These are phyloP conservation scores for Heptranchias perlo DNA, from an alignment of 2,113 vertebrate species.

Conservation along the genomic window DNA sequence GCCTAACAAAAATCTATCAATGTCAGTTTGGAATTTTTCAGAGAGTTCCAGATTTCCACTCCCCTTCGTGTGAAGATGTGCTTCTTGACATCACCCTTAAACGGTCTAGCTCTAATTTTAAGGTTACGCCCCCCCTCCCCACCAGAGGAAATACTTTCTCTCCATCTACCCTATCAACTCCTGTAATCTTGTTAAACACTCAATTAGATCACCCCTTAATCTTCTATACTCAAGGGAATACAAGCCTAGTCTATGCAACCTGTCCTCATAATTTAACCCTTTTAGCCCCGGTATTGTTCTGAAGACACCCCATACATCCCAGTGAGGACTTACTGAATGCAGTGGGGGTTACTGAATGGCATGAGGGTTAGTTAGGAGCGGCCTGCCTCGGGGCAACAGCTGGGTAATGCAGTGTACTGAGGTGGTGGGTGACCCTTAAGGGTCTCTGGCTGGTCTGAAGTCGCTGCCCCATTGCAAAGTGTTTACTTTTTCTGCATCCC, in stretches of 20 bases:
- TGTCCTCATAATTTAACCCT: not conserved
- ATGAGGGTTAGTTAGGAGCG: not conserved
- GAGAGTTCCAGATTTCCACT: not conserved
- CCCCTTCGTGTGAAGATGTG: not conserved
- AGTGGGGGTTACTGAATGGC: not conserved
- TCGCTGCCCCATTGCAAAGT: not conserved
- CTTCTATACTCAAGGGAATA: not conserved
- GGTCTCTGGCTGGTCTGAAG: not conserved
- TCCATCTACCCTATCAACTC: not conserved
- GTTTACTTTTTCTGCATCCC: not conserved
- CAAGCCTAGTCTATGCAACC: not conserved
- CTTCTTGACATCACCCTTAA: not conserved
- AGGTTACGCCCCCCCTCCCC: not conserved
- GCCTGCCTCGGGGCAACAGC: not conserved
- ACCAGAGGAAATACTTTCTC: not conserved
- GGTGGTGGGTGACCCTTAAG: not conserved
- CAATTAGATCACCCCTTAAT: not conserved
- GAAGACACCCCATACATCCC: not conserved
- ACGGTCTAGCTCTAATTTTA: not conserved
- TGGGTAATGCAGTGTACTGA: not conserved
- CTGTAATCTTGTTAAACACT: not conserved
- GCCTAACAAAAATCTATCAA: no score
- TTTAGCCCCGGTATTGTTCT: not conserved
- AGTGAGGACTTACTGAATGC: not conserved
- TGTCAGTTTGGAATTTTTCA: no score